Conservation (phyloP, 2,888 invertebrate genomes). For the Helleia helle region DNA sequence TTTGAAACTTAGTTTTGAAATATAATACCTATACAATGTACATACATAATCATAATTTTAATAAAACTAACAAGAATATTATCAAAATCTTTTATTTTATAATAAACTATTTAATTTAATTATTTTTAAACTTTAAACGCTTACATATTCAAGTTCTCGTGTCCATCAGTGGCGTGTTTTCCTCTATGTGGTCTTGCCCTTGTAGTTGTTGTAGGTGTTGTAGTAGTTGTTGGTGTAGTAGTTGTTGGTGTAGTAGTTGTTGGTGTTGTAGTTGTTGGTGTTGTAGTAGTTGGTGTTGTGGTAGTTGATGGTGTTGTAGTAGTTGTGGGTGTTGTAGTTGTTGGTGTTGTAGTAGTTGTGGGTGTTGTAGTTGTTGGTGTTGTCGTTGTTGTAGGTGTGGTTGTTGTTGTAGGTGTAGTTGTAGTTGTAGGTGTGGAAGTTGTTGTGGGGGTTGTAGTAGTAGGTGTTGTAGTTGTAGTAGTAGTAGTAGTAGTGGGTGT, state of each 20-base stretch:
- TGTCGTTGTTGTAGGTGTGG: conserved; percentile 16
- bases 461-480: conserved; percentile 12
- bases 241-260: background rate
- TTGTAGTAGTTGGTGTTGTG: conserved; percentile 7
- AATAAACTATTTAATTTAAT: no score
- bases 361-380: conserved; percentile 15
- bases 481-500: conserved; percentile 14
- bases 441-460: conserved; percentile 11
- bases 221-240: background rate
- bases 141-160: conserved; percentile 23
- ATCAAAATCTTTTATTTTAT: no score
- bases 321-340: no score
- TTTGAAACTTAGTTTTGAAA: no score
- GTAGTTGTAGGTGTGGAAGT: conserved; percentile 11
- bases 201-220: background rate
- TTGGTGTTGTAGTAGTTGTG: conserved; percentile 1
- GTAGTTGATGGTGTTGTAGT: conserved; percentile 14
- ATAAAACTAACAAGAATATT: no score
- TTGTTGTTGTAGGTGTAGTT: conserved; percentile 11
- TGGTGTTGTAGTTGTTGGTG: background rate
- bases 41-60: no score
- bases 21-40: no score
- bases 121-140: no score
- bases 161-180: conserved; percentile 20
- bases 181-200: conserved; percentile 9